A percentile compares a stretch with the other conserved stretches of the same genome.
Evolutionary conservation across 2,888 invertebrate species (phyloP).

Genomic region (Sussaba pulchella): DNA sequence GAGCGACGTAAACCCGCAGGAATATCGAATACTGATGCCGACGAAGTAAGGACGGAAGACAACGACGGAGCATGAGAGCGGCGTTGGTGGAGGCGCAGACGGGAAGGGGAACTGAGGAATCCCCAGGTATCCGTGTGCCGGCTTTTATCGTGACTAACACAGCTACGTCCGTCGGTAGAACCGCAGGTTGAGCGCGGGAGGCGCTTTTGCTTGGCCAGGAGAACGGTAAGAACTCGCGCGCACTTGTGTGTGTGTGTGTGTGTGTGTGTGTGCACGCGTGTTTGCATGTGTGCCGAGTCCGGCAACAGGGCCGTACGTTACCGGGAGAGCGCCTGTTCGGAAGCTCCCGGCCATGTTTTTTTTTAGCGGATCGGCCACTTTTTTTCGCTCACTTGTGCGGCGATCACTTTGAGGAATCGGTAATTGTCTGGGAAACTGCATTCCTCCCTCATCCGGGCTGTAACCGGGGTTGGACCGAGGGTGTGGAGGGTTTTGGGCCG

Average conservation of each 20-base stretch:
- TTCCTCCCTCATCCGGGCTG: neutral
- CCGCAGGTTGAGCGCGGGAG: conserved; percentile 82
- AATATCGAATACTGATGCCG: conserved; percentile 66
- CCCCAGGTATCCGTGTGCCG: conserved; percentile 60
- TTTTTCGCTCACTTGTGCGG: neutral
- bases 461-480: no score
- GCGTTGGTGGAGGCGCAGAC: conserved; percentile 34
- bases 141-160: conserved; percentile 34
- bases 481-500: neutral
- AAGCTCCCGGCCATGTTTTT: conserved; percentile 38
- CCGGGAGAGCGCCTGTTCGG: conserved; percentile 54
- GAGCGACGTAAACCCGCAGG: conserved; percentile 41
- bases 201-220: conserved; percentile 60
- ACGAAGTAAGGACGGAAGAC: conserved; percentile 53
- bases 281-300: conserved; percentile 57
- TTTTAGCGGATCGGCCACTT: conserved; percentile 33
- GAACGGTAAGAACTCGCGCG: conserved; percentile 25
- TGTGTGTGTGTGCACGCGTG: no score
- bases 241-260: no score
- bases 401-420: neutral
- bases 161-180: conserved; percentile 50
- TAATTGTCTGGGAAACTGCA: no score
- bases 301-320: conserved; percentile 61
- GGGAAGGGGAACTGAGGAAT: conserved; percentile 48
- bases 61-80: conserved; percentile 60